Evolutionary conservation across 2,113 vertebrate species (phyloP).

Genomic region (Nestor notabilis): DNA sequence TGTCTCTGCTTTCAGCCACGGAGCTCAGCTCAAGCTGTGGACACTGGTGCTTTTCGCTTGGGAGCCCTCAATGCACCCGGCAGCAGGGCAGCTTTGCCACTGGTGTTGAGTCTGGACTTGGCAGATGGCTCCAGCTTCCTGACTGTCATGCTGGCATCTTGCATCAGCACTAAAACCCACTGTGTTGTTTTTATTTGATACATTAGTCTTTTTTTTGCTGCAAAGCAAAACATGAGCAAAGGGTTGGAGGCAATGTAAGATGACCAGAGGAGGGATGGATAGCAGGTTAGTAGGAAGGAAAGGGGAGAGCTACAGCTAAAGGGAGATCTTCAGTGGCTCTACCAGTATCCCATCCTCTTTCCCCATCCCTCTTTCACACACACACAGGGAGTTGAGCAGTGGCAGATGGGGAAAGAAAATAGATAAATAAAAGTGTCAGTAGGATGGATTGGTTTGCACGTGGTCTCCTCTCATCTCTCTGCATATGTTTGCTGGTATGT

Average conservation of each 20-base stretch:
- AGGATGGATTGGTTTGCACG: conserved; percentile 36
- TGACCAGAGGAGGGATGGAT: not conserved
- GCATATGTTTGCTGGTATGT: not conserved
- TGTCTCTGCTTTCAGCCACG: not conserved
- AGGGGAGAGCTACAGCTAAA: not conserved
- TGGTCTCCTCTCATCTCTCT: not conserved
- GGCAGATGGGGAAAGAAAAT: conserved; percentile 6
- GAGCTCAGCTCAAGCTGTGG: not conserved
- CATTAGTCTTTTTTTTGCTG: not conserved
- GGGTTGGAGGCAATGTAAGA: not conserved
- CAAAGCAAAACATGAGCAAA: not conserved
- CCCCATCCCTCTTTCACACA: not conserved
- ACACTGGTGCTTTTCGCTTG: not conserved
- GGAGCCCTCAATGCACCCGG: not conserved
- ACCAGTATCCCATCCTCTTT: not conserved
- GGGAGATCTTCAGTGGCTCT: not conserved
- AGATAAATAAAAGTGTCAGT: conserved; percentile 41
- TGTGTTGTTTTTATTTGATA: not conserved
- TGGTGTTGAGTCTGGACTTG: not conserved
- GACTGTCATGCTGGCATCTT: not conserved
- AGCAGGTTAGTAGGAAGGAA: not conserved
- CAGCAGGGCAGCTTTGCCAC: not conserved
- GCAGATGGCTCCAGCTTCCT: not conserved
- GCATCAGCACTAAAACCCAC: not conserved
- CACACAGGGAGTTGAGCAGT: not conserved